A percentile compares a stretch with the other conserved stretches of the same genome.
Conservation (phyloP, 53 echinoderm and acorn worm species). For the Hippasteria phrygiana region DNA sequence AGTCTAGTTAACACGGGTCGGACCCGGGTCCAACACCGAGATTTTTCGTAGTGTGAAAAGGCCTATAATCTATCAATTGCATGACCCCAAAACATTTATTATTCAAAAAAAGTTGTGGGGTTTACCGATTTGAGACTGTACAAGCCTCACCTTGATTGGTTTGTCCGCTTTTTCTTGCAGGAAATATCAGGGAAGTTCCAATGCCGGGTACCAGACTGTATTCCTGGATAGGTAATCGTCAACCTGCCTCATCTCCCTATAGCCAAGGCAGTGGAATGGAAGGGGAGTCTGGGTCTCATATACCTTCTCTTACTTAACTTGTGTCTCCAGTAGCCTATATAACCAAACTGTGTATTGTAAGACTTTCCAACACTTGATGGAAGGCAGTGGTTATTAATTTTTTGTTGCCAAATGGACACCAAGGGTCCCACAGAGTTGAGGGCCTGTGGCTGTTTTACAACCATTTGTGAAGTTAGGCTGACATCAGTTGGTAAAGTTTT, state of each 20-base stretch:
- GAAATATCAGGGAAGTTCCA: conserved; percentile 62
- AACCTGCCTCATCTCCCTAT: not conserved
- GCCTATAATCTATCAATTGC: too few species aligned
- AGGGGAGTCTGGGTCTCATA: not conserved
- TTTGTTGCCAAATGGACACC: not conserved
- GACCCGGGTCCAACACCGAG: too few species aligned
- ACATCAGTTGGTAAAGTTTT: not conserved
- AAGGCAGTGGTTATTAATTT: not conserved
- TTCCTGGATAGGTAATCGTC: conserved; percentile 12
- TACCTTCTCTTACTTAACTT: not conserved
- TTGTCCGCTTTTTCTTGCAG: conserved; percentile 1
- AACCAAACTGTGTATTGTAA: not conserved
- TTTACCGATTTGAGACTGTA: too few species aligned
- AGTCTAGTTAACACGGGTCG: too few species aligned
- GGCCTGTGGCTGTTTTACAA: not conserved
- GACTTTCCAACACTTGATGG: not conserved
- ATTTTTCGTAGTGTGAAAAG: too few species aligned
- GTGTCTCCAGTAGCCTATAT: too few species aligned
- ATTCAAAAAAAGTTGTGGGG: too few species aligned
- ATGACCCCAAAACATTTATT: too few species aligned
- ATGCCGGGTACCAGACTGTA: conserved; percentile 63
- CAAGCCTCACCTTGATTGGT: not conserved
- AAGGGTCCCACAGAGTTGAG: not conserved
- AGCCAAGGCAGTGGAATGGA: not conserved
- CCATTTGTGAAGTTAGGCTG: not conserved